Evolutionary conservation across 2,113 vertebrate species (phyloP).

Genomic region (Pteropus alecto): DNA sequence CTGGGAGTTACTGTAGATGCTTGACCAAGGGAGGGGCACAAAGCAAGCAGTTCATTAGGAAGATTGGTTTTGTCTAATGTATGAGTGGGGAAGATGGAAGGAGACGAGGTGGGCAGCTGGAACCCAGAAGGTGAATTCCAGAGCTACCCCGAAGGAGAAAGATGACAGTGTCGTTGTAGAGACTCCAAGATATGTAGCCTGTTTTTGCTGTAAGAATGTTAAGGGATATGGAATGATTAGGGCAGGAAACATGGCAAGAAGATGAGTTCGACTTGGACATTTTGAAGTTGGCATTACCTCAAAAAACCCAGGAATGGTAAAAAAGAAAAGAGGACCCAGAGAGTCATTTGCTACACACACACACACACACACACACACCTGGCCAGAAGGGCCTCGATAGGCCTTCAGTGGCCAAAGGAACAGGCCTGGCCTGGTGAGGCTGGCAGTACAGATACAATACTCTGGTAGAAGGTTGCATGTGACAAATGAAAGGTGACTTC

Average conservation of each 20-base stretch:
- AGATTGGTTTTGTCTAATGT: background rate
- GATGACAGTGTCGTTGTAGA: background rate
- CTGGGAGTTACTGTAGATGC: background rate
- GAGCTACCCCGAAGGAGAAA: background rate
- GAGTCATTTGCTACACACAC: background rate
- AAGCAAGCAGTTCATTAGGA: background rate
- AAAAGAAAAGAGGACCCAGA: background rate
- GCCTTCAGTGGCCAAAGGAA: background rate
- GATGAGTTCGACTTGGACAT: background rate
- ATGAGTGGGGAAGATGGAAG: background rate
- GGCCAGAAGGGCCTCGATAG: background rate
- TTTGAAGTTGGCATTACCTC: constrained; percentile 44
- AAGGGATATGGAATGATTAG: background rate
- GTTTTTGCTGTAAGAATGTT: background rate
- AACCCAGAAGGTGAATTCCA: background rate
- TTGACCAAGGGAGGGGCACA: background rate
- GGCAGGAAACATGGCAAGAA: background rate
- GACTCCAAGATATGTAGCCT: background rate
- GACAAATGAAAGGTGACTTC: background rate
- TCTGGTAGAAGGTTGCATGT: background rate
- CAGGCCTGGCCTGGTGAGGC: background rate
- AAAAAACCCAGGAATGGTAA: background rate
- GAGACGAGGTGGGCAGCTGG: background rate
- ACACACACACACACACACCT: background rate
- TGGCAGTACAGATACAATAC: background rate